These are phyloP conservation scores for Perithous albicinctus DNA, from an alignment of 2,888 invertebrate genomes.

Conservation along the genomic window DNA sequence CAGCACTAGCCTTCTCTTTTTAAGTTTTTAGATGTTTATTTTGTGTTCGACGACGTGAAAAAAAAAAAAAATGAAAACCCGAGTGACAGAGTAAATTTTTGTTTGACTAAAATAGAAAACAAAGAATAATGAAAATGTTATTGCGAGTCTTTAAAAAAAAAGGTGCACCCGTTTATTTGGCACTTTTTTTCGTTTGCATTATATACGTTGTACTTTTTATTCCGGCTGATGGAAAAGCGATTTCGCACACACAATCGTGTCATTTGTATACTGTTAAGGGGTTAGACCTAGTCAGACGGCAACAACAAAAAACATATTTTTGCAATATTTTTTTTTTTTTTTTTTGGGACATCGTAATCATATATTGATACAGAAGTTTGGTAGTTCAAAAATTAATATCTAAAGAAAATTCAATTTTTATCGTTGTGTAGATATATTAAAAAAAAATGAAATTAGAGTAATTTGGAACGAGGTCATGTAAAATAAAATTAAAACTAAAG, in stretches of 20 bases:
- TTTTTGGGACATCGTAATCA: too few species aligned
- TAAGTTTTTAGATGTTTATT: slow-evolving; percentile 82
- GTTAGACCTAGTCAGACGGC: too few species aligned
- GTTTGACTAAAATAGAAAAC: slow-evolving; percentile 61
- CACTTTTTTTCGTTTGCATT: slow-evolving; percentile 33
- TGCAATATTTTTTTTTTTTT: too few species aligned
- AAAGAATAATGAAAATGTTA: slow-evolving; percentile 47
- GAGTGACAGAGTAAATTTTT: slow-evolving; percentile 61
- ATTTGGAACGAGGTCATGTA: too few species aligned
- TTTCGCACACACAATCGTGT: slow-evolving; percentile 23
- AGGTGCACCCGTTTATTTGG: slow-evolving; percentile 35
- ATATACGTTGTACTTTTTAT: slow-evolving; percentile 20
- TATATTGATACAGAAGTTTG: too few species aligned
- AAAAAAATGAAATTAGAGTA: too few species aligned
- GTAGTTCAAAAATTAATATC: too few species aligned
- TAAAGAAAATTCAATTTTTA: too few species aligned
- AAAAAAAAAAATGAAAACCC: slow-evolving; percentile 49
- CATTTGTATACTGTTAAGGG: slow-evolving; percentile 4
- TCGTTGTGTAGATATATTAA: too few species aligned
- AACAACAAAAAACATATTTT: too few species aligned
- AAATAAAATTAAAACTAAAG: too few species aligned
- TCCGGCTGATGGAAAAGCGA: neutral
- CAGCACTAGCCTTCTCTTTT: slow-evolving; percentile 73
- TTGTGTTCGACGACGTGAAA: slow-evolving; percentile 71
- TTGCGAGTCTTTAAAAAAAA: slow-evolving; percentile 25